A percentile compares a stretch with the other conserved stretches of the same genome.
These are phyloP conservation scores for Polyergus mexicanus DNA, from an alignment of 1,140 invertebrate species.

Conservation along the genomic window DNA sequence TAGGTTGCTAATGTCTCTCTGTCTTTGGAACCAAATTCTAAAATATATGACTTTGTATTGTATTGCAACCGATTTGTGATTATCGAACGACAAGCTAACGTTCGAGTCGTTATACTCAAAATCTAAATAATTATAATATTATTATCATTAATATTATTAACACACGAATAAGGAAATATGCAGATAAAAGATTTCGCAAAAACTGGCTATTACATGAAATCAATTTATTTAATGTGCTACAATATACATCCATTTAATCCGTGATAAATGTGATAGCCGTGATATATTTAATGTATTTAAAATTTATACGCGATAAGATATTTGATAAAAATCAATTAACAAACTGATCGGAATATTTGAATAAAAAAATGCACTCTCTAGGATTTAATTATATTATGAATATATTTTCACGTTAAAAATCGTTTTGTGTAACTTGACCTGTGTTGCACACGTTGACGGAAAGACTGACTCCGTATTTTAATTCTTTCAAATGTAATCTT, in stretches of 20 bases:
- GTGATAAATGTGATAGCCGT: background rate
- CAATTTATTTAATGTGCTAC: constrained; percentile 41
- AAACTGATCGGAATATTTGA: background rate
- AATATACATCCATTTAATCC: background rate
- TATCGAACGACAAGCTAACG: constrained; percentile 49
- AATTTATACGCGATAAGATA: constrained; percentile 5
- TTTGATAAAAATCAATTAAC: constrained; percentile 22
- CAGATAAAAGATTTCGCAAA: background rate
- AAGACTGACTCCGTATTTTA: constrained; percentile 40
- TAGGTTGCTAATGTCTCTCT: constrained; percentile 15
- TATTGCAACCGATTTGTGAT: constrained; percentile 72
- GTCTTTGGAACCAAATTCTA: constrained; percentile 46
- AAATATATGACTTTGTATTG: constrained; percentile 67
- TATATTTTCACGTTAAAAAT: constrained; percentile 8
- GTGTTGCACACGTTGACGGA: background rate
- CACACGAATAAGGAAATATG: background rate
- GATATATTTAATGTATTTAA: background rate
- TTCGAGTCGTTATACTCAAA: constrained; percentile 59
- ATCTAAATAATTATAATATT: constrained; percentile 50
- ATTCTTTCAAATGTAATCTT: constrained; percentile 43
- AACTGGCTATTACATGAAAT: constrained; percentile 17
- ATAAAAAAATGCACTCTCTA: background rate
- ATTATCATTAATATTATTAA: background rate
- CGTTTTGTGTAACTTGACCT: background rate
- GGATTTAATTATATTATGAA: background rate